phyloP scores from a whole-genome alignment of 2,888 invertebrate species.

The Candidula unifasciata region DNA sequence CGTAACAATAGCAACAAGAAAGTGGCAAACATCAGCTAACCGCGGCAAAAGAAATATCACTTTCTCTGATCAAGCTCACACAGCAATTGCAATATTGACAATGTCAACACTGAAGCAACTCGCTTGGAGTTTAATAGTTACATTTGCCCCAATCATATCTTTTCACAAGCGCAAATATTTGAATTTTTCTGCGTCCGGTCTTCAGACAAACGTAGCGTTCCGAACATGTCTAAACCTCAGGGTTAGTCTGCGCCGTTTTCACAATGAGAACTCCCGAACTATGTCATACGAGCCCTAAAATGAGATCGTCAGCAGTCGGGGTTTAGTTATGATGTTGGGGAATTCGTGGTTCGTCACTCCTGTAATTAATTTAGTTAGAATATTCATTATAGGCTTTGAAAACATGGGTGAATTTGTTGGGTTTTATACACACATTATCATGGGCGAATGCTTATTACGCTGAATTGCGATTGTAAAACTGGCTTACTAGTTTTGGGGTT shows the following conservation, averaged over 20 bases:
- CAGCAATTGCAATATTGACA: background rate
- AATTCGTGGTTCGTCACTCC: background rate
- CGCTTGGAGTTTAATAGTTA: background rate
- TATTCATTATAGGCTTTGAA: background rate
- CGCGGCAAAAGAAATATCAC: background rate
- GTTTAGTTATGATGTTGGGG: background rate
- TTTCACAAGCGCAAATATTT: constrained; percentile 18
- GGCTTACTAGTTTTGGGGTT: too few relatives aligned
- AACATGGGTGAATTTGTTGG: too few relatives aligned
- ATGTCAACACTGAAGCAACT: background rate
- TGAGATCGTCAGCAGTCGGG: background rate
- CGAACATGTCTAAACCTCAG: background rate
- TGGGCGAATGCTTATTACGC: too few relatives aligned
- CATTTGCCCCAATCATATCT: constrained; percentile 11
- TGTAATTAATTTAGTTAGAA: background rate
- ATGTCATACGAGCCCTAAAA: background rate
- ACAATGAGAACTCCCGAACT: too few relatives aligned
- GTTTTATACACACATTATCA: too few relatives aligned
- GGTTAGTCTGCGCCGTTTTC: background rate
- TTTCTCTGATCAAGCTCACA: background rate
- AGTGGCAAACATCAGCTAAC: background rate
- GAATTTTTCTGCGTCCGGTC: background rate
- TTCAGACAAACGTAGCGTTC: background rate
- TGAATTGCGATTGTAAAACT: too few relatives aligned
- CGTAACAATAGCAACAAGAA: background rate